Conservation (phyloP, 2,797 vertebrate genomes). For the Leucoraja ocellata region DNA sequence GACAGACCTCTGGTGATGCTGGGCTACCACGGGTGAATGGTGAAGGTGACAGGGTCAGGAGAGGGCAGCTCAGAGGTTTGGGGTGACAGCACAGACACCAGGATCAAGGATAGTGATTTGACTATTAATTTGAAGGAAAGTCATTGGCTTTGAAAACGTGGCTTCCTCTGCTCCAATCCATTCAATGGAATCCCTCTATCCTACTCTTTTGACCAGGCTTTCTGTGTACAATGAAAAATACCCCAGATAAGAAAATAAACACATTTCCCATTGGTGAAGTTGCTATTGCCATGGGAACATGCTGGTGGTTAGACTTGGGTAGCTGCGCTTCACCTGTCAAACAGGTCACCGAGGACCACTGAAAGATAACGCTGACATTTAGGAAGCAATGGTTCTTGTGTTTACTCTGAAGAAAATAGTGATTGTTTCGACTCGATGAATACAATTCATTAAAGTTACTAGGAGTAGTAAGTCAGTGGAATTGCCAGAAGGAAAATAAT, state of each 20-base stretch:
- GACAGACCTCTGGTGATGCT: background rate
- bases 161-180: background rate
- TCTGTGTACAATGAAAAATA: background rate
- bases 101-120: background rate
- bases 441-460: background rate
- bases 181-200: background rate
- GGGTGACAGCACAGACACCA: too few species aligned
- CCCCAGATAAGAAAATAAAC: constrained; percentile 6
- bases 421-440: background rate
- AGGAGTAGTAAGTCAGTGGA: background rate
- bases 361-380: constrained; percentile 34
- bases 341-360: background rate
- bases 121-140: background rate
- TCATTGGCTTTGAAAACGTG: background rate
- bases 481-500: background rate
- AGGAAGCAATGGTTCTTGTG: background rate
- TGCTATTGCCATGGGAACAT: background rate
- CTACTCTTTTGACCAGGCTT: background rate
- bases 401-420: background rate
- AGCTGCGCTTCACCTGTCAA: constrained; percentile 1
- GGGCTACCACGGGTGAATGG: background rate
- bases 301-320: background rate
- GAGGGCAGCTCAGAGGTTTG: background rate
- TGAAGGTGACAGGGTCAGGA: background rate
- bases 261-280: background rate